Evolutionary conservation across 2,797 vertebrate genomes (phyloP), one percentile per base, ranked within the genome.

Genomic region (Chloroceryle amazona): DNA sequence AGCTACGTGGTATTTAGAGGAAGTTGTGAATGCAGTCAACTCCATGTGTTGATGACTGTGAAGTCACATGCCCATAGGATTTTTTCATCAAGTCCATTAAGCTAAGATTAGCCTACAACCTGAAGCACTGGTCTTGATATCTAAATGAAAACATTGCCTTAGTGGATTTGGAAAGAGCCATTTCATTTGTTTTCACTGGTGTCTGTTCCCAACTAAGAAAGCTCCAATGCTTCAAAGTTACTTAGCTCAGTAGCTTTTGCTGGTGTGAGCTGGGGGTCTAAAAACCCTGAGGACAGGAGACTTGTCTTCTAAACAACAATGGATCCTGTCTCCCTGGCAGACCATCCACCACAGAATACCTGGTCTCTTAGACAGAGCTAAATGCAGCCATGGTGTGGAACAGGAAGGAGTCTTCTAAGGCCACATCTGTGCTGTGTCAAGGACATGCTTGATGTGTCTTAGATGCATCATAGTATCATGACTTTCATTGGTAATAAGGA

Each of bases 341-440:
- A 63, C 19, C 1, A 4, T 47, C 39, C 35, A 66, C 47, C 11
- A 35, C 39, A 78, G 73, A 75, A 81, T 86, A 68, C 9, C 16
- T 29, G 21, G 22, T 12, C 19, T 41, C 3, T 84, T 44, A 89
- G 15, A 23, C 15, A 84, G 81, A 86, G 31, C 10, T 63, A 92
- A 81, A 75, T 37, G 11, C 15, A 49, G 0, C 41, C 18, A 22
- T 67, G 47, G 60, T 60, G 11, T 21, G 54, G 33, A 91, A 41
- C 11, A 61, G 26, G 19, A 62, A 63, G 19, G 35, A 57, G 10
- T 26, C 15, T 35, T 83, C 25, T 13, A 67, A 79, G 17, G 26
- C 44, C 12, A 11, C 37, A 14, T 29, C n/a, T 21, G 1, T 33
- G 4, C 37, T 4, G 0, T 35, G 51, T 66, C 21, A 47, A 42